Conservation (phyloP, 2,113 vertebrate genomes). For the Pyrgilauda ruficollis region DNA sequence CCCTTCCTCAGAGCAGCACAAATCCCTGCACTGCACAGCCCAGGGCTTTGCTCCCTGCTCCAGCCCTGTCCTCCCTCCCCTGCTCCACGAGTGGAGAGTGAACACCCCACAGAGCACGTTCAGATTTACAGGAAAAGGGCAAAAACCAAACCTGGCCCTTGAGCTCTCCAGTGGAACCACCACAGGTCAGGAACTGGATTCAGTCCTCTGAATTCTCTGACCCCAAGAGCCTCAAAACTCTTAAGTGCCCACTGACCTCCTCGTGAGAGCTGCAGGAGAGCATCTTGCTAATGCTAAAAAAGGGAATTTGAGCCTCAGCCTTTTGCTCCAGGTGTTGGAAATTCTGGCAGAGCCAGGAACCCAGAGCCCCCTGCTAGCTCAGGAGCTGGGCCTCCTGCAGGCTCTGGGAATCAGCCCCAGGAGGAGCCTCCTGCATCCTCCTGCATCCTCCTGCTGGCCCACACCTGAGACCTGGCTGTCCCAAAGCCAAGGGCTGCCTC, state of each 20-base stretch:
- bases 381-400: accelerated
- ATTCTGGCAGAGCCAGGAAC: background rate
- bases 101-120: background rate
- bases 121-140: background rate
- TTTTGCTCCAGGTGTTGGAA: background rate
- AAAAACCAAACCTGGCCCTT: background rate
- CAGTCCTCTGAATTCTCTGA: background rate
- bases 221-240: background rate
- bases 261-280: background rate
- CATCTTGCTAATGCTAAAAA: background rate
- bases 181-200: background rate
- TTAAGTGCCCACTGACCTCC: background rate
- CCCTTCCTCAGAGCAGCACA: background rate
- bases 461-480: background rate
- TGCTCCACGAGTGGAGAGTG: background rate
- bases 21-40: accelerated
- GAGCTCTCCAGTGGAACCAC: background rate
- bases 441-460: background rate
- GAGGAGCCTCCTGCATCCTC: background rate
- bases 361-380: background rate
- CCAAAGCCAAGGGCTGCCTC: background rate
- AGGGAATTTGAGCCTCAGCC: background rate
- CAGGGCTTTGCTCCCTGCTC: background rate
- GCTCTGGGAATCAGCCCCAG: background rate
- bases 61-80: background rate